Conservation (phyloP, 1,140 invertebrate species). For the Rhopalosiphum padi region DNA sequence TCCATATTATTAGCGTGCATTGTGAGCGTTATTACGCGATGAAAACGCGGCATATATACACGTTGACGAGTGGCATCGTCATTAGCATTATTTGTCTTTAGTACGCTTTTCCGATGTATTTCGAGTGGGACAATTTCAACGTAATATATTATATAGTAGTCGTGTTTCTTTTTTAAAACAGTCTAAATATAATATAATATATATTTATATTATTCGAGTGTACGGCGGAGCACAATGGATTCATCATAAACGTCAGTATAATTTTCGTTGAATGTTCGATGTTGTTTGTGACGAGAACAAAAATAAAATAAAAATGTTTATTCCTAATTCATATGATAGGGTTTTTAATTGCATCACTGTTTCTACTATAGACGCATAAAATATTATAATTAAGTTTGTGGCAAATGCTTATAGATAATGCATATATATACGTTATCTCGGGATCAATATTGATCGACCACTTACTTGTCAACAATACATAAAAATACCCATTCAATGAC, state of each 20-base stretch:
- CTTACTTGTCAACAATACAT: too few species aligned
- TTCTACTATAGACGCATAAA: not conserved
- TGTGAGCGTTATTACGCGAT: not conserved
- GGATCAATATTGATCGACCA: too few species aligned
- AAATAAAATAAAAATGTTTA: not conserved
- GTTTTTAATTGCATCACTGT: too few species aligned
- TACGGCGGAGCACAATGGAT: not conserved
- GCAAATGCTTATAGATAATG: too few species aligned
- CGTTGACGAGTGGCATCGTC: not conserved
- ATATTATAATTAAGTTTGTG: not conserved
- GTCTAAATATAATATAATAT: not conserved
- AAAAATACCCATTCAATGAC: too few species aligned
- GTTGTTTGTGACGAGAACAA: not conserved
- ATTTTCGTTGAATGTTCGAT: not conserved
- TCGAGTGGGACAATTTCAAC: not conserved
- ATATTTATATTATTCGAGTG: not conserved
- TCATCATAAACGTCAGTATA: not conserved
- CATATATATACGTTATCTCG: too few species aligned
- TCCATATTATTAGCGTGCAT: not conserved
- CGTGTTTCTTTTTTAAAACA: not conserved
- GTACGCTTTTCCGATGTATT: not conserved
- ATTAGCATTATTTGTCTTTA: slow-evolving; percentile 42
- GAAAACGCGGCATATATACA: not conserved
- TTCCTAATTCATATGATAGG: not conserved
- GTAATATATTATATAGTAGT: not conserved